A percentile compares a stretch with the other conserved stretches of the same genome.
These are phyloP conservation scores for Rallus limicola DNA, from an alignment of 2,113 vertebrate genomes.

Conservation along the genomic window DNA sequence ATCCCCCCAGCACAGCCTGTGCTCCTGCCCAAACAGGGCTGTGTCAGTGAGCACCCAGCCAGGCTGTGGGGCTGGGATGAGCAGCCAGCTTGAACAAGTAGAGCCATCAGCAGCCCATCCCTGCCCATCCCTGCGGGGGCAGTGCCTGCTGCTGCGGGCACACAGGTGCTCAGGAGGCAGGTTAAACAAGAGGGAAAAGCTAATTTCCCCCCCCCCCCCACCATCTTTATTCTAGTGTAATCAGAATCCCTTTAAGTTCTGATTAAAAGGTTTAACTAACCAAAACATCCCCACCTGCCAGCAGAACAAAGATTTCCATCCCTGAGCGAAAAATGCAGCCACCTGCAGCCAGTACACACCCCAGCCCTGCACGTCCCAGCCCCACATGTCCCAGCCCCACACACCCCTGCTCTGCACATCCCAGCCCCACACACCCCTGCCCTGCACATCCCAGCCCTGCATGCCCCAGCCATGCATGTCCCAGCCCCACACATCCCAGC, in stretches of 20 bases:
- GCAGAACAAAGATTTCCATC: not conserved
- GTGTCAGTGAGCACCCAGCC: rapidly evolving
- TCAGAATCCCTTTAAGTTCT: not conserved
- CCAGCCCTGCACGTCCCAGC: too few species aligned
- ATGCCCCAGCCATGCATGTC: too few species aligned
- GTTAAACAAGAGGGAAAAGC: not conserved
- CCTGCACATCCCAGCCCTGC: too few species aligned
- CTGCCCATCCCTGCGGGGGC: rapidly evolving
- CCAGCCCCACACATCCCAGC: too few species aligned
- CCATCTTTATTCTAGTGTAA: not conserved
- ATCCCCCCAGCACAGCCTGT: not conserved
- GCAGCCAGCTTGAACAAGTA: not conserved
- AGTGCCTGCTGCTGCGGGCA: not conserved
- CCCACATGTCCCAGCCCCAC: too few species aligned
- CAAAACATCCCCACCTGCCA: not conserved
- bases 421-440: too few species aligned
- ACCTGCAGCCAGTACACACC: not conserved
- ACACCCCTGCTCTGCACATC: too few species aligned
- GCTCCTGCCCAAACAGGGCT: not conserved
- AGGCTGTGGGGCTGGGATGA: not conserved
- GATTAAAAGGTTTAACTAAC: not conserved
- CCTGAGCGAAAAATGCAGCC: not conserved
- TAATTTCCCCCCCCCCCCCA: not conserved
- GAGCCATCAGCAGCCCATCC: not conserved
- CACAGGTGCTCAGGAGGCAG: not conserved